Conservation (phyloP, 2,113 vertebrate species). For the Nothocercus julius region DNA sequence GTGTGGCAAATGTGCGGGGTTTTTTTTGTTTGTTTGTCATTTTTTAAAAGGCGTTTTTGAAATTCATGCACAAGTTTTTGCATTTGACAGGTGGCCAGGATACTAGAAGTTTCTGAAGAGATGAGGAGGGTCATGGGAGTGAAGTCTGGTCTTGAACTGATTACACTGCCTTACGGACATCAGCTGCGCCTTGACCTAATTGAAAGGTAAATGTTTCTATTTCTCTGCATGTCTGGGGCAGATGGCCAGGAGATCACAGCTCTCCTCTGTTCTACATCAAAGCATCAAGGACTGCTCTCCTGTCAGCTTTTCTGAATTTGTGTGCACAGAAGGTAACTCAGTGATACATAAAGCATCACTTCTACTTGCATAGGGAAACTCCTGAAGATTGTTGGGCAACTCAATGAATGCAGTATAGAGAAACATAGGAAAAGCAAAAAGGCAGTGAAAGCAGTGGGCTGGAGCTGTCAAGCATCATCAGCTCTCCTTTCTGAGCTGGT, state of each 20-base stretch:
- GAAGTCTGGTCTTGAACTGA: constrained; percentile 90
- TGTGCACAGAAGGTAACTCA: too few relatives aligned
- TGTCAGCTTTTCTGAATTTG: not conserved
- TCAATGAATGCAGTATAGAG: not conserved
- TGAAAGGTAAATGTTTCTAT: constrained; percentile 84
- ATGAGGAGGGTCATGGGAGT: constrained; percentile 89
- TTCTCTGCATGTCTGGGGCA: not conserved
- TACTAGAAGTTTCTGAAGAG: constrained; percentile 88
- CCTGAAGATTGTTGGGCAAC: not conserved
- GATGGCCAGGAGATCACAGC: not conserved
- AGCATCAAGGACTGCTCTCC: not conserved
- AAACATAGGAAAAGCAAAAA: not conserved
- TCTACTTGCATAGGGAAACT: not conserved
- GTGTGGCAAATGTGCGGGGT: too few relatives aligned
- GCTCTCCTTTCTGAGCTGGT: not conserved
- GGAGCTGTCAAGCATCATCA: not conserved
- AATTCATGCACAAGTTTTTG: not conserved
- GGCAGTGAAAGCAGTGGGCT: not conserved
- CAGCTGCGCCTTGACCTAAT: constrained; percentile 94
- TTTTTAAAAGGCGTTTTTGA: not conserved
- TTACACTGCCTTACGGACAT: constrained; percentile 90
- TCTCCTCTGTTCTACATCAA: not conserved
- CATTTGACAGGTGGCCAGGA: constrained; percentile 86
- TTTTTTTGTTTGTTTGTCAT: too few relatives aligned
- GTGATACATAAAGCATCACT: not conserved